Conservation (phyloP, 1,140 invertebrate species). For the Hyles euphorbiae region DNA sequence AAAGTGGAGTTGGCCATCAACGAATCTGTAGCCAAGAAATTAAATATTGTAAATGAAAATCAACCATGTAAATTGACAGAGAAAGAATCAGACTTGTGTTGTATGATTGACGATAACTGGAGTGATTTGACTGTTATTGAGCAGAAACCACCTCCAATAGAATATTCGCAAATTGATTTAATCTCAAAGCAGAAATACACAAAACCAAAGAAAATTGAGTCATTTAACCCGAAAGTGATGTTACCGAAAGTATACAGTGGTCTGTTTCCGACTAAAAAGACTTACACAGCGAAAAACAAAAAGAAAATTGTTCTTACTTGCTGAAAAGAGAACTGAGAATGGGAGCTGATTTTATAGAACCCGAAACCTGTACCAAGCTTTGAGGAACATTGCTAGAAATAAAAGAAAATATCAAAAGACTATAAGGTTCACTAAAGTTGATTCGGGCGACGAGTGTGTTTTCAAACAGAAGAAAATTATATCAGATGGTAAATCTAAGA, state of each 20-base stretch:
- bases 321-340: constrained; percentile 41
- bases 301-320: constrained; percentile 33
- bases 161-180: too few relatives aligned
- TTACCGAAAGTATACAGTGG: too few relatives aligned
- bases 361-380: constrained; percentile 40
- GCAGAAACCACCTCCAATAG: too few relatives aligned
- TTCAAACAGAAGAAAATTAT: constrained; percentile 21
- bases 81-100: too few relatives aligned
- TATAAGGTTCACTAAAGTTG: constrained; percentile 11
- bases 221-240: too few relatives aligned
- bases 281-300: constrained; percentile 18
- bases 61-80: background rate
- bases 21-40: constrained; percentile 34
- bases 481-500: constrained; percentile 1
- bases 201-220: background rate
- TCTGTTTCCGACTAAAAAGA: constrained; percentile 15
- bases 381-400: constrained; percentile 40
- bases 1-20: constrained; percentile 33
- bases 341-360: constrained; percentile 29
- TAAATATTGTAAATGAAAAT: constrained; percentile 21
- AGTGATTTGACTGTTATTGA: too few relatives aligned
- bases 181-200: background rate
- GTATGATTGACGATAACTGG: too few relatives aligned
- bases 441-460: constrained; percentile 11
- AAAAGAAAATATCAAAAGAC: constrained; percentile 22